Evolutionary conservation across 2,113 vertebrate genomes (phyloP), one percentile per base, ranked within the genome.

Genomic region (Arenaria interpres): DNA sequence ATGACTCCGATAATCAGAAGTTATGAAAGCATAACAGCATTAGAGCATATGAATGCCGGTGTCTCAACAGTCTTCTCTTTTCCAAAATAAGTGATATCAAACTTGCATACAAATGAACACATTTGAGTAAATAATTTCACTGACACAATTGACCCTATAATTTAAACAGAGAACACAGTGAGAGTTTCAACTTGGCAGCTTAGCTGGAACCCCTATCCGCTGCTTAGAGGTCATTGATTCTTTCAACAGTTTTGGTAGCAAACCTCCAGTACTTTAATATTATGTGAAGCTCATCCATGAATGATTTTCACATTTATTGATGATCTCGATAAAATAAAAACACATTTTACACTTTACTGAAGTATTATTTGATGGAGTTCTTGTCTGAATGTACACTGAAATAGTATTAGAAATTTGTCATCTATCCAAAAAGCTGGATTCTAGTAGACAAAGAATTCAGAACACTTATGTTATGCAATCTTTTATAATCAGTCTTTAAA

Each of bases 371-470:
- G 22, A 56, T 45, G 7, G 48, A 39, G 21, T 50, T 79, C 37
- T 95, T 76, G 50, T 27, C 32, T 50, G 62, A 95, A 50, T 46
- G 37, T 69, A 30, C n/a, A 82, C 50, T 76, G 69, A 89, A 92
- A 73, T 32, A 22, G 60, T 48, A 82, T 48, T 68, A 85, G 53
- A 91, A 71, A 57, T 79, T 62, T 95, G 74, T 76, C 77, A 67
- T 50, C 63, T 79, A 15, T 91, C 92, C 84, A 96, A 85, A 94
- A 91, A 72, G 7, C 35, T 62, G 86, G 80, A 79, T 89, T 96
- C 90, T 83, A 39, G 20, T 43, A 87, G 51, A 71, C n/a, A 90
- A 96, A 84, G 88, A 84, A 87, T 93, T 63, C 48, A 75, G 39
- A 95, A 75, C 39, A 86, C 56, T 85, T 74, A 35, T 10, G 33